phyloP scores from a whole-genome alignment of 2,113 vertebrate genomes.

The Ceuthmochares aereus region DNA sequence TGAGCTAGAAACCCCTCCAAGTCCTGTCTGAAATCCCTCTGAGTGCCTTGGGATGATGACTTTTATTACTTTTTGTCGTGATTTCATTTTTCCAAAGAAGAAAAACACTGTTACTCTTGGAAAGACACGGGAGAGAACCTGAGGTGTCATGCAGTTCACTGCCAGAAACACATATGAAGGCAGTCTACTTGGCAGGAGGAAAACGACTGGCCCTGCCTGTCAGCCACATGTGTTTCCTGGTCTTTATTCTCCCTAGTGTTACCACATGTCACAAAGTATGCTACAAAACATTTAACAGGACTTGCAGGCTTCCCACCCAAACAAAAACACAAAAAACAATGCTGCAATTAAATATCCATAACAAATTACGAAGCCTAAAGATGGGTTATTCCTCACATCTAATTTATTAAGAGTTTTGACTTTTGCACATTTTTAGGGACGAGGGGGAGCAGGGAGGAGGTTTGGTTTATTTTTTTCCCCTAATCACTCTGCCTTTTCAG shows the following conservation, averaged over 20 bases:
- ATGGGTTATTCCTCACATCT: background rate
- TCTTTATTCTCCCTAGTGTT: constrained; percentile 27
- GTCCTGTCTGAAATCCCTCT: background rate
- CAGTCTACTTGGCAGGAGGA: constrained; percentile 57
- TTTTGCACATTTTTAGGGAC: background rate
- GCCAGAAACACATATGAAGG: constrained; percentile 54
- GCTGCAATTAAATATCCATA: background rate
- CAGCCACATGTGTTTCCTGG: constrained; percentile 41
- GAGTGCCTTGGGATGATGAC: background rate
- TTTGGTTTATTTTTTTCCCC: constrained; percentile 17
- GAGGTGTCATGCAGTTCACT: constrained; percentile 48
- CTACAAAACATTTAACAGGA: constrained; percentile 10
- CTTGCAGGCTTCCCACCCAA: constrained; percentile 32
- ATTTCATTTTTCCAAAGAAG: constrained; percentile 59
- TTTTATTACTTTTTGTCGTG: constrained; percentile 46
- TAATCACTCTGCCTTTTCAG: background rate
- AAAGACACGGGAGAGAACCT: constrained; percentile 36
- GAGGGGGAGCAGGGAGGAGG: background rate
- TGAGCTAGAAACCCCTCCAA: background rate
- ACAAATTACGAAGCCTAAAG: background rate
- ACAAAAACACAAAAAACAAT: background rate
- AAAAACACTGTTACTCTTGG: constrained; percentile 65
- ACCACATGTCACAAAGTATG: constrained; percentile 20
- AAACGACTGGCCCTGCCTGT: background rate
- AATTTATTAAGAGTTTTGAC: background rate